Conservation (phyloP, 2,888 invertebrate genomes). For the Choristoneura rosaceana region DNA sequence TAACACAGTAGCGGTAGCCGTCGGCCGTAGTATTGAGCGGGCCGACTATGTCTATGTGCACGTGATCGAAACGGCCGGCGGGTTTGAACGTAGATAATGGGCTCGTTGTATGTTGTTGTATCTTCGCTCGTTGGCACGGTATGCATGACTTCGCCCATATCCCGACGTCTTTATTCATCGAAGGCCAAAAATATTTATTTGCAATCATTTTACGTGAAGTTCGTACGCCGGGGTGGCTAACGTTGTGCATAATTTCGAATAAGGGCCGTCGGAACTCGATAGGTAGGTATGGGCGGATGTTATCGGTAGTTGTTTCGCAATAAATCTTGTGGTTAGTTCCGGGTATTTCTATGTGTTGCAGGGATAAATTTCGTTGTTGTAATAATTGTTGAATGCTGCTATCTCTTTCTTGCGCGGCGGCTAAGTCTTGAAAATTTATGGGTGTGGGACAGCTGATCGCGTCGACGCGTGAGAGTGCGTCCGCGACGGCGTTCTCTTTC, state of each 20-base stretch:
- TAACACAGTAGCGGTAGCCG: not conserved
- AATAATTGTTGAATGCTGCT: not conserved
- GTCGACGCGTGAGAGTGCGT: not conserved
- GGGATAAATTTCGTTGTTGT: not conserved
- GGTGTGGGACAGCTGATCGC: not conserved
- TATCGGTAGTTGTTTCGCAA: not conserved
- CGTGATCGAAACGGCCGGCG: not conserved
- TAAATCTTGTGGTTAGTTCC: not conserved
- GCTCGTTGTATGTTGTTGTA: not conserved
- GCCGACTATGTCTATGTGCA: conserved; percentile 3
- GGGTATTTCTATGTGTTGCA: not conserved
- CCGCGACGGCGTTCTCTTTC: not conserved
- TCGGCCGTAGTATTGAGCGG: not conserved
- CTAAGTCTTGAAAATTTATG: not conserved
- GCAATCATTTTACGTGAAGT: not conserved
- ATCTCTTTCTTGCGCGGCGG: not conserved
- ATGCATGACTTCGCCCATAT: not conserved
- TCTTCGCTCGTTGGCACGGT: not conserved
- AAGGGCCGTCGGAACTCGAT: not conserved
- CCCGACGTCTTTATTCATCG: not conserved
- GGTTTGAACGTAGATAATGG: not conserved
- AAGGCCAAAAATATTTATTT: not conserved
- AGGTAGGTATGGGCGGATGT: not conserved
- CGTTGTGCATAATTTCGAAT: not conserved
- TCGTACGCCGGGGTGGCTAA: not conserved